Conservation (phyloP, 2,113 vertebrate species). For the Cathartes aura region DNA sequence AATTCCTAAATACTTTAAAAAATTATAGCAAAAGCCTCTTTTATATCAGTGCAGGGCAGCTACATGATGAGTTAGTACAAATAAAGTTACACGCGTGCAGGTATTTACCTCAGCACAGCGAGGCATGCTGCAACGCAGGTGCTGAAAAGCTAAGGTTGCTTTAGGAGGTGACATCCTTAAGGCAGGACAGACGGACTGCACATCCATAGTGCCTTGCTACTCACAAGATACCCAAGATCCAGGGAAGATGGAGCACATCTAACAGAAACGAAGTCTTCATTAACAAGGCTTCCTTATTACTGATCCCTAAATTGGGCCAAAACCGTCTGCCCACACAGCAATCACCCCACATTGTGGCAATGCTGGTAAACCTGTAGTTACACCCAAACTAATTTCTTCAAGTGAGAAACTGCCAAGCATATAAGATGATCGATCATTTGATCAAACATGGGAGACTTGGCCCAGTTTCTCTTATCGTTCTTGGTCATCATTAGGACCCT, state of each 20-base stretch:
- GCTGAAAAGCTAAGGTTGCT: not conserved
- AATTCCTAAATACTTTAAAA: not conserved
- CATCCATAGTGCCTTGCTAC: not conserved
- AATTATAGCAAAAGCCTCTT: not conserved
- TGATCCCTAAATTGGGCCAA: not conserved
- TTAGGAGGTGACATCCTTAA: not conserved
- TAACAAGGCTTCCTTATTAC: not conserved
- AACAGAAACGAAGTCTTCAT: not conserved
- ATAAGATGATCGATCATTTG: not conserved
- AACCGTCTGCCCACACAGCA: not conserved
- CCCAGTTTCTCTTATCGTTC: not conserved
- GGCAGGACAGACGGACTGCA: not conserved
- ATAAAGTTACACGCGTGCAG: rapidly evolving
- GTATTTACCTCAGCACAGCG: rapidly evolving
- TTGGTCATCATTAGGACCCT: not conserved
- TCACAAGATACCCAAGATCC: not conserved
- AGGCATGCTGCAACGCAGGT: rapidly evolving
- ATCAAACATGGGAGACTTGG: not conserved
- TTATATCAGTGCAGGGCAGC: not conserved
- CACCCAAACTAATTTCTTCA: constrained; percentile 15
- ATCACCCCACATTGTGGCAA: not conserved
- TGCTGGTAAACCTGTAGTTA: constrained; percentile 43
- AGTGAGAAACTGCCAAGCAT: not conserved
- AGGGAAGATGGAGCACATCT: not conserved
- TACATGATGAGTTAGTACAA: not conserved